Evolutionary conservation across 2,888 invertebrate species (phyloP).

Genomic region (Megastigmus dorsalis): DNA sequence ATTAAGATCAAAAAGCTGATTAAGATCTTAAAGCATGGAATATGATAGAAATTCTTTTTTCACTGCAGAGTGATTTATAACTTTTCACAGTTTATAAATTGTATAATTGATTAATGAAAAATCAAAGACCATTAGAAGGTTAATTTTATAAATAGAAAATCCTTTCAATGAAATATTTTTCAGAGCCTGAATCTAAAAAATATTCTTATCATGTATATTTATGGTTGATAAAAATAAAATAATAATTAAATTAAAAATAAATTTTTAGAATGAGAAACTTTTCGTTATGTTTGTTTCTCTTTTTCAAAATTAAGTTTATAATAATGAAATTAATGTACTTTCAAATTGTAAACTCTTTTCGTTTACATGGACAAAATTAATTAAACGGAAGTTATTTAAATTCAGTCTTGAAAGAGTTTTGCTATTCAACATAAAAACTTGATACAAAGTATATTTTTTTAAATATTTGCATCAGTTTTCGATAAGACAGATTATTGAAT

Average conservation of each 20-base stretch:
- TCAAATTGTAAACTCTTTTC: too few species aligned
- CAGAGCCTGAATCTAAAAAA: neutral
- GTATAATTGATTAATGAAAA: neutral
- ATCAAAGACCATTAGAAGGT: slow-evolving; percentile 31
- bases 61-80: neutral
- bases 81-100: neutral
- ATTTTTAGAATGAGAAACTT: neutral
- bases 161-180: slow-evolving; percentile 7
- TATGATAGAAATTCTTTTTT: neutral
- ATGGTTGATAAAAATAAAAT: neutral
- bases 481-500: too few species aligned
- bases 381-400: too few species aligned
- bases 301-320: neutral
- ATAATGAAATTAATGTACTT: too few species aligned
- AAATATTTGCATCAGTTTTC: too few species aligned
- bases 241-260: neutral
- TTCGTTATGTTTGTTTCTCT: neutral
- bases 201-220: neutral
- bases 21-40: too few species aligned
- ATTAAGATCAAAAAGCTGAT: too few species aligned
- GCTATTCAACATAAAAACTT: too few species aligned
- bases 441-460: too few species aligned
- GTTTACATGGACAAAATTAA: too few species aligned
- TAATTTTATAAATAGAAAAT: neutral
- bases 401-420: too few species aligned